A percentile compares a stretch with the other conserved stretches of the same genome.
phyloP scores from a whole-genome alignment of 2,888 invertebrate genomes.

The Chorisops tibialis region DNA sequence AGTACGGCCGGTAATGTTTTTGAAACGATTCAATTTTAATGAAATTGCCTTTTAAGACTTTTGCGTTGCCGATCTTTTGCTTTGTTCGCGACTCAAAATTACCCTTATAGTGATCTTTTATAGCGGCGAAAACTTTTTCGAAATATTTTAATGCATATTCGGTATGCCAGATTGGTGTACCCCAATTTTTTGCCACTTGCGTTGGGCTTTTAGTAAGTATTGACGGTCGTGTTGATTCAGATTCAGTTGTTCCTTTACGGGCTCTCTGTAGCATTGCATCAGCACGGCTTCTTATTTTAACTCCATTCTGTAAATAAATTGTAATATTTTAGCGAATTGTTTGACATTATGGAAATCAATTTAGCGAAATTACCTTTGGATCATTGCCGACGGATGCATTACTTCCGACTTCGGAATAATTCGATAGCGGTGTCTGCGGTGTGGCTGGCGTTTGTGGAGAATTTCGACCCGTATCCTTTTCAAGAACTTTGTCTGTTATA shows the following conservation, averaged over 20 bases:
- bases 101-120: slow-evolving; percentile 43
- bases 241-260: slow-evolving; percentile 43
- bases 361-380: slow-evolving; percentile 25
- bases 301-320: slow-evolving; percentile 26
- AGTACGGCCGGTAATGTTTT: slow-evolving; percentile 48
- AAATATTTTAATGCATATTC: slow-evolving; percentile 63
- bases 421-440: slow-evolving; percentile 41
- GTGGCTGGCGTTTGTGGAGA: slow-evolving; percentile 43
- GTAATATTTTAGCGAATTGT: neutral
- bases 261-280: slow-evolving; percentile 80
- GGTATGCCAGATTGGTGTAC: slow-evolving; percentile 57
- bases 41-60: slow-evolving; percentile 64
- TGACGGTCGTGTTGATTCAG: slow-evolving; percentile 20
- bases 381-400: slow-evolving; percentile 27
- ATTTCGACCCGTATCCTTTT: slow-evolving; percentile 26
- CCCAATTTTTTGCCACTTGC: slow-evolving; percentile 56
- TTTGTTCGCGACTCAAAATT: slow-evolving; percentile 38
- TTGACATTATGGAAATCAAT: neutral
- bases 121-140: slow-evolving; percentile 63
- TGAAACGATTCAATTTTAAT: slow-evolving; percentile 64
- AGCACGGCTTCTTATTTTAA: slow-evolving; percentile 56
- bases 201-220: slow-evolving; percentile 48
- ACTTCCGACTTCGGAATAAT: slow-evolving; percentile 13
- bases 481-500: slow-evolving; percentile 46
- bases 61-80: slow-evolving; percentile 49